Evolutionary conservation across 2,113 vertebrate genomes (phyloP).

Genomic region (Engraulis encrasicolus): DNA sequence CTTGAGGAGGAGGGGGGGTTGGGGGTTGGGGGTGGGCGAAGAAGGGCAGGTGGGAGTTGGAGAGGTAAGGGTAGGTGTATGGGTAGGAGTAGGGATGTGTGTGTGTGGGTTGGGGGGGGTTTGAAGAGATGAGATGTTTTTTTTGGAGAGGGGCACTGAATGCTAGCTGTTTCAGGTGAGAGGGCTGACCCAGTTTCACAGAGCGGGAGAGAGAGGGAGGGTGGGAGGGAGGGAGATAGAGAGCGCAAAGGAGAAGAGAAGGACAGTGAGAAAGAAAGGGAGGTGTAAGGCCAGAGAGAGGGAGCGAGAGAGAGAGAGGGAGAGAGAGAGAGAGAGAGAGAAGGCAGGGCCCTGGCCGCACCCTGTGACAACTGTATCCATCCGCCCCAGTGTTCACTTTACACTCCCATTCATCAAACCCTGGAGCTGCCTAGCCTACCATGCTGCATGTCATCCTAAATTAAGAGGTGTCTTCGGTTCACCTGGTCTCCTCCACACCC

Average conservation of each 20-base stretch:
- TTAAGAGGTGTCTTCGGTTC: not conserved
- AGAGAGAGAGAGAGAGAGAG: not conserved
- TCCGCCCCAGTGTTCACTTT: constrained; percentile 33
- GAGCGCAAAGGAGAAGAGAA: too few relatives aligned
- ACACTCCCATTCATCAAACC: not conserved
- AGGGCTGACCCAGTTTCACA: constrained; percentile 70
- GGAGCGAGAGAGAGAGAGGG: too few relatives aligned
- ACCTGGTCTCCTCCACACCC: not conserved
- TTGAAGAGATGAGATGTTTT: too few relatives aligned
- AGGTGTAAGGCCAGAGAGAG: too few relatives aligned
- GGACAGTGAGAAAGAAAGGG: too few relatives aligned
- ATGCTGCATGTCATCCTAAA: constrained; percentile 5
- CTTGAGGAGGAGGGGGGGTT: constrained; percentile 34
- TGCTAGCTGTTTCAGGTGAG: constrained; percentile 69
- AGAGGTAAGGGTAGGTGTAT: constrained; percentile 38
- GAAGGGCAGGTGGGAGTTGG: constrained; percentile 38
- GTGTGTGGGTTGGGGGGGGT: constrained; percentile 57
- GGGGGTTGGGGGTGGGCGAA: constrained; percentile 7
- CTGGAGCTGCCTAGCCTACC: not conserved
- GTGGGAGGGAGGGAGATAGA: not conserved
- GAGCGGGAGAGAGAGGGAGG: constrained; percentile 16
- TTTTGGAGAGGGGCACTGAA: constrained; percentile 57
- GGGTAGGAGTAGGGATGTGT: too few relatives aligned
- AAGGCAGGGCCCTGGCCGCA: constrained; percentile 34
- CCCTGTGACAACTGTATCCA: constrained; percentile 49